phyloP scores from a whole-genome alignment of 2,888 invertebrate species.

The Drosophila phalerata region DNA sequence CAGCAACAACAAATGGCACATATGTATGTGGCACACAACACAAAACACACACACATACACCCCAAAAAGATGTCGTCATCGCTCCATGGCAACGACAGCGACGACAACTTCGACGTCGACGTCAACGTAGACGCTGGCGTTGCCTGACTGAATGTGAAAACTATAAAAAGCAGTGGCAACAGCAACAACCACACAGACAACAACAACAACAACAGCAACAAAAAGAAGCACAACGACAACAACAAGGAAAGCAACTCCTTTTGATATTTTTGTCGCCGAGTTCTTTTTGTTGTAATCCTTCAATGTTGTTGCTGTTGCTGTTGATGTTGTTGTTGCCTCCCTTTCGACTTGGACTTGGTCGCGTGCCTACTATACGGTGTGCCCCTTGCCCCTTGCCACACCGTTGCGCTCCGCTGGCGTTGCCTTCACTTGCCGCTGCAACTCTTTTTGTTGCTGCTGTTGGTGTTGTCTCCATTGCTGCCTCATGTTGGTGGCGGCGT shows the following conservation, averaged over 20 bases:
- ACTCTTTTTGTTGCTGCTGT: constrained; percentile 4
- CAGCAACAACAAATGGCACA: constrained; percentile 47
- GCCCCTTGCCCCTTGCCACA: constrained; percentile 15
- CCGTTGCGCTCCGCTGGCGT: constrained; percentile 54
- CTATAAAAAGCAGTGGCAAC: constrained; percentile 69
- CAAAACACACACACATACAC: constrained; percentile 34
- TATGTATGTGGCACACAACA: constrained; percentile 33
- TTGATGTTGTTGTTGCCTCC: constrained; percentile 32
- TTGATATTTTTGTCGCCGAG: constrained; percentile 61
- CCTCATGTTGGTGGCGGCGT: constrained; percentile 41
- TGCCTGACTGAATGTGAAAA: constrained; percentile 62
- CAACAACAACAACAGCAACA: constrained; percentile 65
- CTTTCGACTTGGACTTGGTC: constrained; percentile 66
- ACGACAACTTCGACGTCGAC: constrained; percentile 63
- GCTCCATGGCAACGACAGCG: constrained; percentile 72
- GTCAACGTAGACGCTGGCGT: constrained; percentile 63
- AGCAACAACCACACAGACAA: constrained; percentile 37
- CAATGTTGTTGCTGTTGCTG: constrained; percentile 43
- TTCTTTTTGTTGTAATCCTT: constrained; percentile 65
- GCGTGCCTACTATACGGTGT: constrained; percentile 70
- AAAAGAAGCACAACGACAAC: constrained; percentile 34
- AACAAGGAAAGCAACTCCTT: constrained; percentile 60
- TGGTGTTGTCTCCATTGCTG: constrained; percentile 40
- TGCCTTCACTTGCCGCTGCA: constrained; percentile 26
- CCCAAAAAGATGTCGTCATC: constrained; percentile 80